Percentiles rank a stretch among this genome's conserved stretches.
These are phyloP conservation scores for Xerus rutilus DNA, from an alignment of 2,797 vertebrate genomes.

Conservation along the genomic window DNA sequence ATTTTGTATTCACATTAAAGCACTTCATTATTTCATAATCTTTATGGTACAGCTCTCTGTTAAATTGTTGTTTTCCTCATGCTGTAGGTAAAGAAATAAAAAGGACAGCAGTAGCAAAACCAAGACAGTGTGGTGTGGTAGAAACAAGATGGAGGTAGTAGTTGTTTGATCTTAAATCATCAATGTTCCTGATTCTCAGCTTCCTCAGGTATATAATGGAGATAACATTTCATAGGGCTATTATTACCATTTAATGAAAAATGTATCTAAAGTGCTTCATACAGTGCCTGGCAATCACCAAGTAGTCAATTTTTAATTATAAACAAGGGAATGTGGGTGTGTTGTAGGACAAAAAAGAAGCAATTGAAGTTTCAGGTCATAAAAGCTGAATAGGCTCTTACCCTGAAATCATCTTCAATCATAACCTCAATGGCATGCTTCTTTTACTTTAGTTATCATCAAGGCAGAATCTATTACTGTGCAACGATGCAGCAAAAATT, in stretches of 20 bases:
- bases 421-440: neutral
- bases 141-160: neutral
- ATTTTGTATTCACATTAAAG: neutral
- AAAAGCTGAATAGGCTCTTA: neutral
- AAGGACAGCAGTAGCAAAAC: neutral
- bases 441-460: neutral
- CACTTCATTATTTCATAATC: neutral
- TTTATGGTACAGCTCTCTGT: neutral
- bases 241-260: neutral
- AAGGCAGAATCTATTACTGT: neutral
- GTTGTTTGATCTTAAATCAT: neutral
- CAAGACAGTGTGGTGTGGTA: neutral
- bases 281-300: neutral
- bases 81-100: neutral
- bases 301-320: neutral
- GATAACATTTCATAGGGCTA: neutral
- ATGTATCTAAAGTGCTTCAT: neutral
- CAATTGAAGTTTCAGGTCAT: neutral
- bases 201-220: neutral
- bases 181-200: neutral
- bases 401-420: neutral
- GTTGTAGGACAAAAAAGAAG: neutral
- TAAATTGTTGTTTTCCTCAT: neutral
- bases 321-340: neutral
- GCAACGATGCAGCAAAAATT: neutral